phyloP scores from a whole-genome alignment of 2,113 vertebrate genomes.

The Lampris megalopsis region DNA sequence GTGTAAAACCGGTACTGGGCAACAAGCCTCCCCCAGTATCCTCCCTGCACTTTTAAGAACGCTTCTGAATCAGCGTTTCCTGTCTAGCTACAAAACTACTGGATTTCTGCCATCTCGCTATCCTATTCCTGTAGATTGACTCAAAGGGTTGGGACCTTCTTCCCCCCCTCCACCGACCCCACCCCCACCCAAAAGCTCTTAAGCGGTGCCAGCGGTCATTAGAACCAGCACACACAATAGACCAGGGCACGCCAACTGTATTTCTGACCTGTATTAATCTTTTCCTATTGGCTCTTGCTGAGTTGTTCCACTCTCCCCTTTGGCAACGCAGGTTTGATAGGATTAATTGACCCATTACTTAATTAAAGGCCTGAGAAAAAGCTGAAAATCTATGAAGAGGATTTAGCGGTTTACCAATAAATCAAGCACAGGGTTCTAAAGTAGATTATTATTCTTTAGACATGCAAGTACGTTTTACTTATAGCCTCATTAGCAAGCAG shows the following conservation, averaged over 20 bases:
- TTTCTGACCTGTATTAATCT: constrained; percentile 46
- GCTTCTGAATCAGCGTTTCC: background rate
- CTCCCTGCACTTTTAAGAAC: background rate
- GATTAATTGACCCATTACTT: constrained; percentile 78
- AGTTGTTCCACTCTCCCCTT: constrained; percentile 32
- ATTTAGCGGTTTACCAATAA: constrained; percentile 64
- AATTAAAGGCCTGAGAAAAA: constrained; percentile 68
- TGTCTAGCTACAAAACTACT: background rate
- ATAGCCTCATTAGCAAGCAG: constrained; percentile 50
- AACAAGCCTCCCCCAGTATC: background rate
- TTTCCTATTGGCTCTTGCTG: constrained; percentile 35
- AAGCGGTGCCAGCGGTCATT: background rate
- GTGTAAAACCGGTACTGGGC: too few relatives aligned
- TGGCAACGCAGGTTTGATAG: constrained; percentile 42
- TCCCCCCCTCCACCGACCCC: too few relatives aligned
- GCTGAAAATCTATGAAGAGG: constrained; percentile 61
- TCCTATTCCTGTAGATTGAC: background rate
- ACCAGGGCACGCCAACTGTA: constrained; percentile 17
- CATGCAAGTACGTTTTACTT: constrained; percentile 44
- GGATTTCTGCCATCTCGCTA: background rate
- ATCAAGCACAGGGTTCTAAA: constrained; percentile 45
- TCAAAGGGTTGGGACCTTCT: background rate
- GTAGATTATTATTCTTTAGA: constrained; percentile 38
- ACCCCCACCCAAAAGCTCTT: background rate
- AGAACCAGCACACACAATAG: constrained; percentile 10